A percentile compares a stretch with the other conserved stretches of the same genome.
phyloP scores from a whole-genome alignment of 2,888 invertebrate genomes.

The Stenodema calcarata region DNA sequence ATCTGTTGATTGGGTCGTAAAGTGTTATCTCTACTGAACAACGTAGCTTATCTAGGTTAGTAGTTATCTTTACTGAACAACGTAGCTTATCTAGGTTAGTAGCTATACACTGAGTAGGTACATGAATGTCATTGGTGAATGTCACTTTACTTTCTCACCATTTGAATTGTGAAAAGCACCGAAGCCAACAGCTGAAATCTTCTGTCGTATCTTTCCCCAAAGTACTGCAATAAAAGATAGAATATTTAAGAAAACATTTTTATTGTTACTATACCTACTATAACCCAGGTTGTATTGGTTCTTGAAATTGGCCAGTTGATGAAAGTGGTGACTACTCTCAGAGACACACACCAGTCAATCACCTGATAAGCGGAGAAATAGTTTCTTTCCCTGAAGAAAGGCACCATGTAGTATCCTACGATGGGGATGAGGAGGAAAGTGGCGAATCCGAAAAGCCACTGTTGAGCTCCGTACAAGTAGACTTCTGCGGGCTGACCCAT shows the following conservation, averaged over 20 bases:
- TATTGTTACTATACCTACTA: background rate
- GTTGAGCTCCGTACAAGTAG: constrained; percentile 63
- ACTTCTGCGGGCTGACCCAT: constrained; percentile 65
- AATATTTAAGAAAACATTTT: background rate
- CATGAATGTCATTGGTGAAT: no score
- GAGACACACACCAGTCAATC: constrained; percentile 14
- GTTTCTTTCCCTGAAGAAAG: constrained; percentile 62
- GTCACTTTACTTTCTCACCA: no score
- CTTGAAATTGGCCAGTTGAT: no score
- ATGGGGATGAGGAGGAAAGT: constrained; percentile 59
- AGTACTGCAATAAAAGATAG: constrained; percentile 61
- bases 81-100: no score
- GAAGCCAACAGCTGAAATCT: constrained; percentile 60
- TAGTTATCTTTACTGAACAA: no score
- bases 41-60: no score
- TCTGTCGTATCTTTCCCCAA: constrained; percentile 60
- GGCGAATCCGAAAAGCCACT: constrained; percentile 59
- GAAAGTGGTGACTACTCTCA: no score
- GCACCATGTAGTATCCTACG: constrained; percentile 62
- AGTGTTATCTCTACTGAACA: no score
- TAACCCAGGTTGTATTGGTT: no score
- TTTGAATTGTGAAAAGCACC: constrained; percentile 60
- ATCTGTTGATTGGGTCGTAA: no score
- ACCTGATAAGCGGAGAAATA: constrained; percentile 63
- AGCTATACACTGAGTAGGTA: no score